phyloP scores from a whole-genome alignment of 2,113 vertebrate genomes.

The Orycteropus afer region DNA sequence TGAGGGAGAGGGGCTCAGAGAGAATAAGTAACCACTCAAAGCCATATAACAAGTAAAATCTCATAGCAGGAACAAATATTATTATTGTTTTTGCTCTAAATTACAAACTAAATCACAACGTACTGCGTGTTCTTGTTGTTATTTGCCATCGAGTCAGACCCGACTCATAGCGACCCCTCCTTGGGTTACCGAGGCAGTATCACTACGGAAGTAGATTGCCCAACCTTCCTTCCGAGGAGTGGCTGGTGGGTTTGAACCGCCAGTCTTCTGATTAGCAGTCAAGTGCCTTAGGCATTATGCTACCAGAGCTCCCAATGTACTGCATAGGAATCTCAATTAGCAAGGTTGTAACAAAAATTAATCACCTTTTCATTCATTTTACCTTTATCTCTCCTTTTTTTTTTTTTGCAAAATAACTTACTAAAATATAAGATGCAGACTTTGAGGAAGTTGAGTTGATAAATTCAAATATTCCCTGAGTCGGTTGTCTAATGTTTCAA shows the following conservation, averaged over 20 bases:
- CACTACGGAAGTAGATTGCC: too few relatives aligned
- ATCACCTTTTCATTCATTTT: background rate
- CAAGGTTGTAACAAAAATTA: background rate
- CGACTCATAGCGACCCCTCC: too few relatives aligned
- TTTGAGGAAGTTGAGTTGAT: conserved; percentile 14
- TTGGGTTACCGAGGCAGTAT: too few relatives aligned
- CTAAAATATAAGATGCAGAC: background rate
- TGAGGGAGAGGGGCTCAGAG: background rate
- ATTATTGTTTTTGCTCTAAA: background rate
- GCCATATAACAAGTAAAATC: background rate
- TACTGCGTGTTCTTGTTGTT: too few relatives aligned
- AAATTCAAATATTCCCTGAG: conserved; percentile 46
- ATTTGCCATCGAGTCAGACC: too few relatives aligned
- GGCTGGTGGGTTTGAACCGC: too few relatives aligned
- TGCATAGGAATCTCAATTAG: background rate
- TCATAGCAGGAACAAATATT: too few relatives aligned
- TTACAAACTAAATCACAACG: background rate
- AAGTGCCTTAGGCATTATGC: too few relatives aligned
- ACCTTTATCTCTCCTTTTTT: background rate
- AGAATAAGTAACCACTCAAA: background rate
- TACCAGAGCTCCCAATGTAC: too few relatives aligned
- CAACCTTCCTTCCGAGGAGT: too few relatives aligned
- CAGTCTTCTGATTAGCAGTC: too few relatives aligned
- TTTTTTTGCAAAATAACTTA: conserved; percentile 27
- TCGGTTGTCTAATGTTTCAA: conserved; percentile 51